Conservation (phyloP, 2,888 invertebrate genomes). For the Apantesis nais region DNA sequence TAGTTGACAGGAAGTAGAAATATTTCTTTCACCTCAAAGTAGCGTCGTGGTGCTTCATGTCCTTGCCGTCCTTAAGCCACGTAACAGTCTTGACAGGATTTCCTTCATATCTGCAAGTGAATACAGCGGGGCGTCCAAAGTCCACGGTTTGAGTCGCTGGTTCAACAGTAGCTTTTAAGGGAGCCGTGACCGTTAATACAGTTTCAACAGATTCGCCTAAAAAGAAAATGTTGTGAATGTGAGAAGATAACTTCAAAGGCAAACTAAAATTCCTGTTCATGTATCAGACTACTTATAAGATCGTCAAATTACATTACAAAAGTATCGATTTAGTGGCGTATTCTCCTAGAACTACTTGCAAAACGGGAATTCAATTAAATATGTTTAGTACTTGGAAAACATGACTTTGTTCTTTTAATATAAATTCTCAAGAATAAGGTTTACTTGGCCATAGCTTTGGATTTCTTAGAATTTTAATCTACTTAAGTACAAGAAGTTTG, state of each 20-base stretch:
- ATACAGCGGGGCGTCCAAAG: slow-evolving; percentile 95
- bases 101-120: slow-evolving; percentile 95
- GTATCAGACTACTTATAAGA: background rate
- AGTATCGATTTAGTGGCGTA: background rate
- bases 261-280: background rate
- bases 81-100: slow-evolving; percentile 96
- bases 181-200: slow-evolving; percentile 96
- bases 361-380: background rate
- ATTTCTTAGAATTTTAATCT: too few relatives aligned
- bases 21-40: slow-evolving; percentile 83
- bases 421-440: too few relatives aligned
- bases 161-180: slow-evolving; percentile 94
- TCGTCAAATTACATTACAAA: background rate
- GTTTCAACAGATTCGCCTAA: slow-evolving; percentile 95
- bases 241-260: background rate
- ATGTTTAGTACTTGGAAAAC: too few relatives aligned
- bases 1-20: background rate
- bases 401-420: too few relatives aligned
- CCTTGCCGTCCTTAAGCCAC: slow-evolving; percentile 97
- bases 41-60: slow-evolving; percentile 92
- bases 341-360: background rate
- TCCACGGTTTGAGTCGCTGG: slow-evolving; percentile 96
- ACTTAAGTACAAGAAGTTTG: background rate
- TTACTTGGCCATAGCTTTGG: too few relatives aligned
- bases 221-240: background rate